Percentiles rank a stretch among this genome's conserved stretches.
phyloP scores from a whole-genome alignment of 2,797 vertebrate species.

The Pseudocheirus occidentalis region DNA sequence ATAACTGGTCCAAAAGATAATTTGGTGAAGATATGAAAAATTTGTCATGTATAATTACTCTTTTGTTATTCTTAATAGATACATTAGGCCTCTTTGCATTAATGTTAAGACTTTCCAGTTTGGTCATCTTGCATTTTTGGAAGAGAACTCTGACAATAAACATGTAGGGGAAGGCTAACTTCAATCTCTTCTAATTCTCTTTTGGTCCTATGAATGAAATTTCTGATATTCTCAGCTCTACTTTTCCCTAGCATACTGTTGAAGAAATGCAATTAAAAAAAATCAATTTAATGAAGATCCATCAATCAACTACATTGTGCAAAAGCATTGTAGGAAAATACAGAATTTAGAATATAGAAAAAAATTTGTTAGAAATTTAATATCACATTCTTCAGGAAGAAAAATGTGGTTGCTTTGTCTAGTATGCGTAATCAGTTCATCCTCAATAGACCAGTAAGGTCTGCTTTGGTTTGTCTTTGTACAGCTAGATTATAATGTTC shows the following conservation, averaged over 20 bases:
- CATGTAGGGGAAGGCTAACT: background rate
- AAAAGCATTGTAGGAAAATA: background rate
- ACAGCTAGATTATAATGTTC: background rate
- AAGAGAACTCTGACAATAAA: background rate
- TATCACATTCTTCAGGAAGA: background rate
- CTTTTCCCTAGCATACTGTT: background rate
- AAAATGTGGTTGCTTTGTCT: background rate
- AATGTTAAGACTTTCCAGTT: background rate
- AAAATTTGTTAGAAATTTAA: background rate
- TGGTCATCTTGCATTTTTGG: background rate
- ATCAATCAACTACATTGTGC: background rate
- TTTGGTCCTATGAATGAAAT: background rate
- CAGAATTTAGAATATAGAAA: background rate
- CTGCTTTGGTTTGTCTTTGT: background rate
- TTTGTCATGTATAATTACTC: background rate
- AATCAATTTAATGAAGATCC: background rate
- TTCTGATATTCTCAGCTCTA: background rate
- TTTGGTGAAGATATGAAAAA: background rate
- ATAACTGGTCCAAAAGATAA: background rate
- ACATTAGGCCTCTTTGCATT: background rate
- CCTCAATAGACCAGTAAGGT: background rate
- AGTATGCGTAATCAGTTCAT: background rate
- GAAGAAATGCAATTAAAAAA: background rate
- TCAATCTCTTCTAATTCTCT: background rate
- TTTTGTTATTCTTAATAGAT: background rate